Evolutionary conservation across 2,797 vertebrate species (phyloP), one percentile per base, ranked within the genome.

Genomic region (Spea hammondii): DNA sequence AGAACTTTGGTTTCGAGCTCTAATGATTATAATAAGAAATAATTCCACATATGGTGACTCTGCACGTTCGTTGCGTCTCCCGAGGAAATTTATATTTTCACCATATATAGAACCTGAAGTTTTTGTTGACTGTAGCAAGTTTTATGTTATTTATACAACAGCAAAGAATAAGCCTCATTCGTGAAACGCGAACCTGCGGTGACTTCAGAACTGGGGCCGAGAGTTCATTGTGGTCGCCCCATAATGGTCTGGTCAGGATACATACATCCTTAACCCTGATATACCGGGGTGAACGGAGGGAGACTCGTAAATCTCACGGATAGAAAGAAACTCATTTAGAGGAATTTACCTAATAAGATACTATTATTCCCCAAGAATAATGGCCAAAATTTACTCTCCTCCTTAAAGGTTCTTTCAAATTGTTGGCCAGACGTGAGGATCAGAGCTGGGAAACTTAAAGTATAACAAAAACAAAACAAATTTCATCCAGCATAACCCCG

Each of bases 41-140:
- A 76, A 82, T 50, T 84, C 83, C 83, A 87, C 83, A 83, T 83
- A 80, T 84, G 72, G 2, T 86, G 84, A 84, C 79, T 81, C 79
- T 0, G 5, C 82, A 86, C 80, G 77, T 84, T 8, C 75, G 64
- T 51, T 13, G 83, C 75, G 88, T 88, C 72, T 74, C 72, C 83
- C 80, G 60, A 78, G 74, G 17, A 77, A 79, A 79, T 82, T 71
- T 57, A 3, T 67, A 73, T 78, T 83, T 47, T 69, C 65, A 84
- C 77, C 11, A 32, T 82, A 65, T 82, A 82, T 82, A 78, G 74
- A 79, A 78, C 79, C 87, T 71, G 71, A 82, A 64, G 71, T 77
- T 32, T 75, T 53, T 78, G 83, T 83, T 78, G 51, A 60, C 78
- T 82, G 73, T 12, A 60, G 79, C 80, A 14, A 55, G 77, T 77